Evolutionary conservation across 2,888 invertebrate genomes (phyloP).

Genomic region (Mythimna ferrago): DNA sequence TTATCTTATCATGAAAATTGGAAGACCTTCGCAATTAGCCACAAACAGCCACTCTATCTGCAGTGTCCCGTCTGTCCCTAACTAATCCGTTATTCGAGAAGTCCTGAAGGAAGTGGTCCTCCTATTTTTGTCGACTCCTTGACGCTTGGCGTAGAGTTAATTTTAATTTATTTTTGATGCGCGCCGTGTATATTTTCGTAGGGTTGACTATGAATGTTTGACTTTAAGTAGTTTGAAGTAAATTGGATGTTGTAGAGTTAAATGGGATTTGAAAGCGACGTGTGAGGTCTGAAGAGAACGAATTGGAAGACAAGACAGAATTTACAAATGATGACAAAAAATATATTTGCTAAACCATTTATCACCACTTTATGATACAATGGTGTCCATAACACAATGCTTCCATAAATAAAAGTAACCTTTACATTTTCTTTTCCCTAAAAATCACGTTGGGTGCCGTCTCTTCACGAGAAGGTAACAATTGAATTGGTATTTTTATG

Average conservation of each 20-base stretch:
- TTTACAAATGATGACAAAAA: not conserved
- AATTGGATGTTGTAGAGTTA: conserved; percentile 57
- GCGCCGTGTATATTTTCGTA: conserved; percentile 73
- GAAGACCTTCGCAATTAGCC: conserved; percentile 5
- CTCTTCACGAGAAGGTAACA: not conserved
- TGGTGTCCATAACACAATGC: not conserved
- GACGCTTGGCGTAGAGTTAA: conserved; percentile 77
- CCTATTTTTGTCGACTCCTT: conserved; percentile 71
- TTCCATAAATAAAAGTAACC: not conserved
- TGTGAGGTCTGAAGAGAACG: conserved; percentile 56
- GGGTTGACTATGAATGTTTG: conserved; percentile 60
- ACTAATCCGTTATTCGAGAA: conserved; percentile 59
- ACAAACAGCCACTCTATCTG: not conserved
- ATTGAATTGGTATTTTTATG: not conserved
- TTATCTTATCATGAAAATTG: conserved; percentile 14
- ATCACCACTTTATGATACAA: not conserved
- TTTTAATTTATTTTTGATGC: conserved; percentile 86
- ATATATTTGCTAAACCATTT: not conserved
- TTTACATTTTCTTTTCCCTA: not conserved
- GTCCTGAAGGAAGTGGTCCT: conserved; percentile 69
- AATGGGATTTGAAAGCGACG: conserved; percentile 48
- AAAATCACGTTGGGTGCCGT: not conserved
- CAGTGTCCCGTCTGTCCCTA: conserved; percentile 50
- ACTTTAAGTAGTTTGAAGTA: conserved; percentile 59
- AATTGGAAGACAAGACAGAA: conserved; percentile 6